These are phyloP conservation scores for Hippocampus comes DNA, from an alignment of 2,113 vertebrate species.

Conservation along the genomic window DNA sequence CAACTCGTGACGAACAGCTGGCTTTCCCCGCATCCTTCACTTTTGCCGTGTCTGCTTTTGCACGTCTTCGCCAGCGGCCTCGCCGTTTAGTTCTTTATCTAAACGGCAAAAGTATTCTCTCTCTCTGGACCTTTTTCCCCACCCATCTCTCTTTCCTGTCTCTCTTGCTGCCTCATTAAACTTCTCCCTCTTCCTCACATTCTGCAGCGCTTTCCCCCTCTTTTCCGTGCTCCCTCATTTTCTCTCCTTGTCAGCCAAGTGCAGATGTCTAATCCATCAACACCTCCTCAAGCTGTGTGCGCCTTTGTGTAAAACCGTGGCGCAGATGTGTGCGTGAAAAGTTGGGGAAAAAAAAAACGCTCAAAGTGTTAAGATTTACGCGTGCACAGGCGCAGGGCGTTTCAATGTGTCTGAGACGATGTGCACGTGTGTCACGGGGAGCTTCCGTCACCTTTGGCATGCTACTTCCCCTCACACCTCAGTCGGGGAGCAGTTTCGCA, in stretches of 20 bases:
- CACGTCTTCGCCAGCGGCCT: conserved; percentile 36
- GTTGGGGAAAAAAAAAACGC: conserved; percentile 21
- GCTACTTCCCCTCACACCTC: conserved; percentile 67
- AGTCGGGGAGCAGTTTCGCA: conserved; percentile 52
- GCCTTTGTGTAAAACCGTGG: conserved; percentile 55
- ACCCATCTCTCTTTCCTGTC: conserved; percentile 22
- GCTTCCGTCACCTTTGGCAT: conserved; percentile 61
- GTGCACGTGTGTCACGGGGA: conserved; percentile 53
- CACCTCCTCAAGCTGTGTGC: conserved; percentile 72
- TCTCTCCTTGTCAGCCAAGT: conserved; percentile 72
- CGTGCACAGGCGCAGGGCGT: conserved; percentile 32
- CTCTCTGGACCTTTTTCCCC: conserved; percentile 33
- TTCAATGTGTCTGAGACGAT: conserved; percentile 54
- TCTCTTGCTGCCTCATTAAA: conserved; percentile 39
- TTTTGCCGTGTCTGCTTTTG: conserved; percentile 29
- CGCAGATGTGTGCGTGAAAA: conserved; percentile 36
- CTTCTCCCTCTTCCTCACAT: conserved; percentile 43
- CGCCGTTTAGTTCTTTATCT: conserved; percentile 30
- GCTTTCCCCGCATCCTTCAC: conserved; percentile 10
- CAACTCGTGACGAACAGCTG: conserved; percentile 36
- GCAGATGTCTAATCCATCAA: conserved; percentile 80
- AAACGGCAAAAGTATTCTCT: not conserved
- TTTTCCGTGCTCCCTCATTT: conserved; percentile 53
- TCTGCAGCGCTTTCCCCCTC: conserved; percentile 32
- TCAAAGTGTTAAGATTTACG: conserved; percentile 53